phyloP scores from a whole-genome alignment of 2,113 vertebrate genomes.

The Cyanoderma ruficeps region DNA sequence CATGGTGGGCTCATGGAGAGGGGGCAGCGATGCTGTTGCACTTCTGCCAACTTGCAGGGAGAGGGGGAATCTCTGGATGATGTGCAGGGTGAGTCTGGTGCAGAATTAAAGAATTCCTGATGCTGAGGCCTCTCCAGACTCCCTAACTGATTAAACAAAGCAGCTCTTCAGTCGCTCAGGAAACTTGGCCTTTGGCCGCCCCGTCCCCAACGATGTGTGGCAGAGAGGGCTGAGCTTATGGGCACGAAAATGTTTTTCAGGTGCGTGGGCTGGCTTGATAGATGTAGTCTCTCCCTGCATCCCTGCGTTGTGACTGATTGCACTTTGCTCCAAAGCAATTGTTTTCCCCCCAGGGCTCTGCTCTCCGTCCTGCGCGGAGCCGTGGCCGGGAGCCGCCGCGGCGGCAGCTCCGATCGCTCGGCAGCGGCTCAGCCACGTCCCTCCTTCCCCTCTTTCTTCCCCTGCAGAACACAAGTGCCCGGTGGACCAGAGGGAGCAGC shows the following conservation, averaged over 20 bases:
- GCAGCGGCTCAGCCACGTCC: background rate
- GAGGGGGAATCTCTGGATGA: background rate
- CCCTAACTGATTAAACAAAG: background rate
- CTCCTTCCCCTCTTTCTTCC: background rate
- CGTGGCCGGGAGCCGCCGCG: background rate
- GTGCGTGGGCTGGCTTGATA: rapidly evolving
- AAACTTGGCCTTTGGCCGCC: background rate
- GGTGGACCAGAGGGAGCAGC: conserved; percentile 90
- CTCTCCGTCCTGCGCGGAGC: background rate
- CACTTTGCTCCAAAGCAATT: background rate
- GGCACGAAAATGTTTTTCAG: background rate
- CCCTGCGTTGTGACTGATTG: background rate
- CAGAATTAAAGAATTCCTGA: background rate
- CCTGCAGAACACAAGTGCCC: conserved; percentile 91
- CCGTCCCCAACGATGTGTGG: rapidly evolving
- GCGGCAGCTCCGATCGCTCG: background rate
- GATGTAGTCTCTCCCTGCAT: background rate
- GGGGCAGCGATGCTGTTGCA: background rate
- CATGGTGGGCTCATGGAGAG: rapidly evolving
- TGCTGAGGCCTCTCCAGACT: background rate
- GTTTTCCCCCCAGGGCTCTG: background rate
- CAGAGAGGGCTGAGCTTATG: background rate
- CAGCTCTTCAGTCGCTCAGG: background rate
- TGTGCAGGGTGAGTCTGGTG: background rate
- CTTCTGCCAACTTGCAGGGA: background rate